phyloP scores from a whole-genome alignment of 2,113 vertebrate species.

The Stercorarius parasiticus region DNA sequence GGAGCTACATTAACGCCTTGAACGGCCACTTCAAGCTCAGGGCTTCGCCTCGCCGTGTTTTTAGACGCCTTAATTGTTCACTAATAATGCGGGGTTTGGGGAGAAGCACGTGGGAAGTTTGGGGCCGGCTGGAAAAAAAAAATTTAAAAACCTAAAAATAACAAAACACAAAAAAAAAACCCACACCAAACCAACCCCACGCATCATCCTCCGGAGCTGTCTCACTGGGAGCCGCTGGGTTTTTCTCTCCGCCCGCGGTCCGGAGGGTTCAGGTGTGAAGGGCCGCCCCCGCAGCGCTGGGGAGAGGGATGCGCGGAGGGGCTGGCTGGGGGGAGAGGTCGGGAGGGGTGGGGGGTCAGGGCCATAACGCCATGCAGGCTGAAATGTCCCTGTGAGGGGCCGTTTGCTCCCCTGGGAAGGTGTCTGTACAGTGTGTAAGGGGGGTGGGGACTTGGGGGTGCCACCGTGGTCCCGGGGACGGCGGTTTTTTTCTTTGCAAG shows the following conservation, averaged over 20 bases:
- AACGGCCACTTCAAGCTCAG: not conserved
- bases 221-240: not conserved
- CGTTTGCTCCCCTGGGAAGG: too few relatives aligned
- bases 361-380: not conserved
- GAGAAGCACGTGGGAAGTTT: constrained; percentile 2
- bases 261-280: not conserved
- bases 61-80: constrained; percentile 2
- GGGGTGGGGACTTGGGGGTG: not conserved
- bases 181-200: not conserved
- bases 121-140: not conserved
- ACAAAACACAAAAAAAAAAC: not conserved
- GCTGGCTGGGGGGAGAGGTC: not conserved
- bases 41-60: constrained; percentile 9
- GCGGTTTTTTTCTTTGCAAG: not conserved
- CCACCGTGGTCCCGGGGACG: not conserved
- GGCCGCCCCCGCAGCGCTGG: not conserved
- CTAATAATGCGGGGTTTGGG: not conserved
- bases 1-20: fast-evolving
- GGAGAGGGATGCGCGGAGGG: not conserved
- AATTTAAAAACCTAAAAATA: not conserved
- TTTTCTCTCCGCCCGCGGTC: not conserved
- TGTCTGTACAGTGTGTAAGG: fast-evolving
- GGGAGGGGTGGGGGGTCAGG: not conserved
- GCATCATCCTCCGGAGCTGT: not conserved
- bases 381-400: not conserved